These are phyloP conservation scores for Andricus curvator DNA, from an alignment of 2,888 invertebrate species.

Conservation along the genomic window DNA sequence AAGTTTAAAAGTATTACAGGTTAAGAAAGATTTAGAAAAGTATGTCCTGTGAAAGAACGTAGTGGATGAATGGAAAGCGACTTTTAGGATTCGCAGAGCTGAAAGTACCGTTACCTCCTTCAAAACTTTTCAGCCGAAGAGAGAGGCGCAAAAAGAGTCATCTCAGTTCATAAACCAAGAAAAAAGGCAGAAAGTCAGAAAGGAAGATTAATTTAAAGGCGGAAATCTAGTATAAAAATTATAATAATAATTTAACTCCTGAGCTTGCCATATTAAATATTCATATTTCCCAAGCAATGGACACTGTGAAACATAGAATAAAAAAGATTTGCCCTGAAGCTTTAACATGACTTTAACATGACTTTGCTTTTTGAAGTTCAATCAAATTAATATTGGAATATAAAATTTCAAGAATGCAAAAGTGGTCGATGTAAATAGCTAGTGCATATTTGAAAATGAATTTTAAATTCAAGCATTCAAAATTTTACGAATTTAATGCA, in stretches of 20 bases:
- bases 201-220: not conserved
- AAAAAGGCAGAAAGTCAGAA: not conserved
- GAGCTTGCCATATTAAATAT: too few species aligned
- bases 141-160: not conserved
- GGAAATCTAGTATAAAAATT: not conserved
- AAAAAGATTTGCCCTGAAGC: too few species aligned
- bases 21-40: slow-evolving; percentile 36
- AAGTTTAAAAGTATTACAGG: slow-evolving; percentile 1
- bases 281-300: too few species aligned
- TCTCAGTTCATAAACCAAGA: not conserved
- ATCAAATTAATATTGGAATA: too few species aligned
- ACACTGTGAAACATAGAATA: too few species aligned
- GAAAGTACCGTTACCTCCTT: slow-evolving; percentile 10
- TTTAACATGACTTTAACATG: too few species aligned
- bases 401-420: too few species aligned
- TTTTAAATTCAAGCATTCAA: too few species aligned
- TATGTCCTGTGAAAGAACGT: not conserved
- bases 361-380: too few species aligned
- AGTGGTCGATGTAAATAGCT: too few species aligned
- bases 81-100: slow-evolving; percentile 2
- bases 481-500: too few species aligned
- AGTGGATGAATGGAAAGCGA: slow-evolving; percentile 16
- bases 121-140: slow-evolving; percentile 2
- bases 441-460: too few species aligned
- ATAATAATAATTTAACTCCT: not conserved